These are phyloP conservation scores for Asarcornis scutulata DNA, from an alignment of 2,113 vertebrate genomes.

Conservation along the genomic window DNA sequence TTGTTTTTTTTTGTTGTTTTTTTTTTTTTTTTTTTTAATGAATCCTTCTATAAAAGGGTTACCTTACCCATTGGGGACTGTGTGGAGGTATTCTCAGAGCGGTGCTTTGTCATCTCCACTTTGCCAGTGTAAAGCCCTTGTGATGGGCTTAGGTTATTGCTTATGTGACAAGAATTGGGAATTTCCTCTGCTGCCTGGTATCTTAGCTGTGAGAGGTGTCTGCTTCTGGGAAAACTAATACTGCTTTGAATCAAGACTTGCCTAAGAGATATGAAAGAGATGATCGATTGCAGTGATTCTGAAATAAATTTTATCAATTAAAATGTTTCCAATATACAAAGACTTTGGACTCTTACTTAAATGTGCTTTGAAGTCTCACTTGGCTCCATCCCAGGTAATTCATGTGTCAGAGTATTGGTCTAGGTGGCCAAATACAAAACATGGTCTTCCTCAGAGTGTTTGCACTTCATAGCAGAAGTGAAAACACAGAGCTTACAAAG, in stretches of 20 bases:
- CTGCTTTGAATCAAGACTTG: background rate
- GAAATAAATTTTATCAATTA: conserved; percentile 25
- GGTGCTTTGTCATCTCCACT: conserved; percentile 25
- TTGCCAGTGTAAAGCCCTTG: conserved; percentile 27
- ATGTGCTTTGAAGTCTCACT: background rate
- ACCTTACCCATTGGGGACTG: background rate
- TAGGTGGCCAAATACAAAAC: background rate
- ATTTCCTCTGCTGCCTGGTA: conserved; percentile 8
- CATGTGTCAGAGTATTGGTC: background rate
- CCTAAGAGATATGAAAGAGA: background rate
- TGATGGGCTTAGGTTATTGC: background rate
- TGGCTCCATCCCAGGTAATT: conserved; percentile 6
- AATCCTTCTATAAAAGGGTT: conserved; percentile 50
- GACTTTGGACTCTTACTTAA: background rate
- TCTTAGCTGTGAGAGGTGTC: background rate
- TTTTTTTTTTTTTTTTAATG: background rate
- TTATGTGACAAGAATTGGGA: background rate
- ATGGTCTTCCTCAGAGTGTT: background rate
- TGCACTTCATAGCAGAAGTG: background rate
- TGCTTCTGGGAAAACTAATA: background rate
- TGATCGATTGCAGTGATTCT: background rate
- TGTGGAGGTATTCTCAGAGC: background rate
- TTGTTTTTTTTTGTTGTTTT: background rate
- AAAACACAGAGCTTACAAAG: background rate
- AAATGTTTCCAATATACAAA: background rate